A percentile compares a stretch with the other conserved stretches of the same genome.
Conservation (phyloP, 2,888 invertebrate species). For the Heteropelma amictum region DNA sequence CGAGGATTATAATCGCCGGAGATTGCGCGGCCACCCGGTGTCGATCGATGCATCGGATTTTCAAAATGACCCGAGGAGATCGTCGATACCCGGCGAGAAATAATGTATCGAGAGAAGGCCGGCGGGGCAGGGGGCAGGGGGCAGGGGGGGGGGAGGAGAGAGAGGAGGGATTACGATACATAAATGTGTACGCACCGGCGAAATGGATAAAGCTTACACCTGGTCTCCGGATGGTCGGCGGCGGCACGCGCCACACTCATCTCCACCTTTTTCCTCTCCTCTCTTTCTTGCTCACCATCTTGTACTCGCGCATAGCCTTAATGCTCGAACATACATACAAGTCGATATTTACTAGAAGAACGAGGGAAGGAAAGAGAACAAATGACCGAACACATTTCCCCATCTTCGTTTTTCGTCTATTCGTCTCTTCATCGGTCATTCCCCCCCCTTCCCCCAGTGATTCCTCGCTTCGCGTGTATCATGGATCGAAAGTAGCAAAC, state of each 20-base stretch:
- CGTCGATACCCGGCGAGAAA: constrained; percentile 14
- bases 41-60: constrained; percentile 33
- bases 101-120: not conserved
- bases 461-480: constrained; percentile 31
- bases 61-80: constrained; percentile 55
- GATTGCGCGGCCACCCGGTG: constrained; percentile 13
- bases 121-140: constrained; percentile 14
- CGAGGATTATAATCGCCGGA: constrained; percentile 26
- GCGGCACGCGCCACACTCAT: constrained; percentile 47
- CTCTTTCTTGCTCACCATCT: constrained; percentile 29
- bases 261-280: constrained; percentile 16
- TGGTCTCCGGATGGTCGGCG: constrained; percentile 75
- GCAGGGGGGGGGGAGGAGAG: constrained; percentile 25
- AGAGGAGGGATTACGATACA: no score
- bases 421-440: constrained; percentile 36
- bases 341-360: constrained; percentile 41
- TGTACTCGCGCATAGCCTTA: constrained; percentile 49
- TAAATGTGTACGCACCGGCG: constrained; percentile 65
- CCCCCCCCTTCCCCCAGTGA: constrained; percentile 38
- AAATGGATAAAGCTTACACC: constrained; percentile 75
- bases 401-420: constrained; percentile 40
- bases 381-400: constrained; percentile 42
- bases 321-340: constrained; percentile 8
- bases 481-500: constrained; percentile 47
- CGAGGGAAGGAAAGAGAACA: constrained; percentile 61